A percentile compares a stretch with the other conserved stretches of the same genome.
phyloP scores from a whole-genome alignment of 1,140 invertebrate species.

The Grapholita molesta region DNA sequence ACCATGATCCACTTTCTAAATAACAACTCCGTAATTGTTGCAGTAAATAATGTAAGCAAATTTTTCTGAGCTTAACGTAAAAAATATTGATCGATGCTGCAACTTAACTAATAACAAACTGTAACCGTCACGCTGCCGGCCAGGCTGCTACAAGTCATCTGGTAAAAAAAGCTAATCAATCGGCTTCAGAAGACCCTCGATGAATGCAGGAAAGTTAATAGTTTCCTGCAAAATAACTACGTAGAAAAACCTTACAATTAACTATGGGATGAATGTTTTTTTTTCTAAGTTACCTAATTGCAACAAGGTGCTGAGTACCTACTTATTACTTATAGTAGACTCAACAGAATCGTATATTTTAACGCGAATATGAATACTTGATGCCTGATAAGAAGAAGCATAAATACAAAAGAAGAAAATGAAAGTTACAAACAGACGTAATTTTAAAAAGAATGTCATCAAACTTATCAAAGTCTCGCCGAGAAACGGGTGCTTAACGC shows the following conservation, averaged over 20 bases:
- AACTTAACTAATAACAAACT: background rate
- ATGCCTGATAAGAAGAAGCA: background rate
- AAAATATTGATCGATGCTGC: background rate
- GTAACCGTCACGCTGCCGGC: background rate
- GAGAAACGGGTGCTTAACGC: constrained; percentile 2
- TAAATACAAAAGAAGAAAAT: background rate
- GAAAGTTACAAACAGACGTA: background rate
- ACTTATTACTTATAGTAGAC: too few relatives aligned
- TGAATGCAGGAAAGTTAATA: constrained; percentile 4
- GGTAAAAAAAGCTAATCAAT: constrained; percentile 6
- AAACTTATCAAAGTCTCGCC: background rate
- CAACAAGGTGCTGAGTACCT: too few relatives aligned
- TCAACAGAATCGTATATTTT: background rate
- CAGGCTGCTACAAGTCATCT: background rate
- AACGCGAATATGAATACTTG: background rate
- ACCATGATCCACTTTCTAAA: constrained; percentile 58
- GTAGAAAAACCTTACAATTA: background rate
- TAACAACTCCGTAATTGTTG: constrained; percentile 14
- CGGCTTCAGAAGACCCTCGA: background rate
- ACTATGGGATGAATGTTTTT: background rate
- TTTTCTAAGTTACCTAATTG: background rate
- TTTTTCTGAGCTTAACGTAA: background rate
- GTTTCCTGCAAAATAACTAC: background rate
- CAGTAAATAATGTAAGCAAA: background rate
- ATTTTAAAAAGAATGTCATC: background rate